Percentiles rank a stretch among this genome's conserved stretches.
Conservation (phyloP, 1,140 invertebrate species). For the Aphelinus atriplicis region DNA sequence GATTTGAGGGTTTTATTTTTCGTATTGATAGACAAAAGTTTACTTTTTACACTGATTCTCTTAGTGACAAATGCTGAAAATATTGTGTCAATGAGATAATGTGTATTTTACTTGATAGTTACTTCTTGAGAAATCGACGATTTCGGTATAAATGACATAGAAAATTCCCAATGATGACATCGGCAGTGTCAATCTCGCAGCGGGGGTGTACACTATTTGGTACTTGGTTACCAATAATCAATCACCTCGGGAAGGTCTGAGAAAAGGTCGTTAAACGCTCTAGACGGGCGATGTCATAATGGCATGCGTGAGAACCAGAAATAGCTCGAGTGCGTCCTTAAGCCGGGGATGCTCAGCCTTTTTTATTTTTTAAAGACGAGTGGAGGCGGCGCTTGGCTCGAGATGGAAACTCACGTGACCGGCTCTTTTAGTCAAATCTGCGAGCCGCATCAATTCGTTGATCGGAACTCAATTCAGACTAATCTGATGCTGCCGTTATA, state of each 20-base stretch:
- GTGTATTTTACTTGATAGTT: too few species aligned
- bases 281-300: conserved; percentile 60
- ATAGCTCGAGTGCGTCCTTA: conserved; percentile 55
- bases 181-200: conserved; percentile 65
- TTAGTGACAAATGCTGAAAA: too few species aligned
- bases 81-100: too few species aligned
- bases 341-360: conserved; percentile 53
- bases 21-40: too few species aligned
- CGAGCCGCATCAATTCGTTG: conserved; percentile 50
- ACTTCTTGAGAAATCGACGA: too few species aligned
- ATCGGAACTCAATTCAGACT: conserved; percentile 66
- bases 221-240: conserved; percentile 48
- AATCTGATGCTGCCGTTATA: conserved; percentile 60
- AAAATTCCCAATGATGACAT: conserved; percentile 61
- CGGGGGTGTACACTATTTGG: conserved; percentile 56
- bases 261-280: conserved; percentile 59
- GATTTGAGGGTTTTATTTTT: background rate
- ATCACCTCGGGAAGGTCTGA: conserved; percentile 66
- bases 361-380: conserved; percentile 40
- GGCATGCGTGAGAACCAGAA: conserved; percentile 64
- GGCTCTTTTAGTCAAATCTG: conserved; percentile 64
- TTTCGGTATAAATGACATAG: too few species aligned
- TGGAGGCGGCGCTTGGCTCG: conserved; percentile 53
- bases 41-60: too few species aligned
- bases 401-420: conserved; percentile 63